Percentiles rank a stretch among this genome's conserved stretches.
Evolutionary conservation across 2,888 invertebrate genomes (phyloP).

Genomic region (Agriopis marginaria): DNA sequence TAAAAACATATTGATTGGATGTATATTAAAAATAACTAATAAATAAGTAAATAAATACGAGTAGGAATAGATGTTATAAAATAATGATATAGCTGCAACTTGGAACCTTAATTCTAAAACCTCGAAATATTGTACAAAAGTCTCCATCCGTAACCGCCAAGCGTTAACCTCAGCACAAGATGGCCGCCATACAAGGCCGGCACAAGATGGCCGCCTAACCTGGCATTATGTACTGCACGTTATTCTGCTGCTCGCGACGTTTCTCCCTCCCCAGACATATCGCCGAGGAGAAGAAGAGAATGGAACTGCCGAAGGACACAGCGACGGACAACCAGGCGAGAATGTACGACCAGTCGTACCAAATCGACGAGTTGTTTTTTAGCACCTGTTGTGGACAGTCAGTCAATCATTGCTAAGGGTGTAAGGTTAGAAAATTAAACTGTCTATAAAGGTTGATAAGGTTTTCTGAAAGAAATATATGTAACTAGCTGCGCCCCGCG

Average conservation of each 20-base stretch:
- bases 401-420: conserved; percentile 32
- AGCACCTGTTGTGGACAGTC: conserved; percentile 85
- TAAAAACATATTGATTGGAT: background rate
- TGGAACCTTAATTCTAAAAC: conserved; percentile 49
- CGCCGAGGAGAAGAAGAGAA: conserved; percentile 93
- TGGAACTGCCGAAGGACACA: conserved; percentile 90
- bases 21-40: conserved; percentile 1
- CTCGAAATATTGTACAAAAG: conserved; percentile 54
- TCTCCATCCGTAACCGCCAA: conserved; percentile 70
- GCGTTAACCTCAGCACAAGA: conserved; percentile 66
- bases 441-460: background rate
- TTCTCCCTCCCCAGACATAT: conserved; percentile 92
- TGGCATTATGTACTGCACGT: conserved; percentile 96
- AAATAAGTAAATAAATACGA: conserved; percentile 17
- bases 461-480: background rate
- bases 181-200: conserved; percentile 38
- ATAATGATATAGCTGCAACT: conserved; percentile 26
- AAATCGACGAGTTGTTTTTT: conserved; percentile 90
- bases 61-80: background rate
- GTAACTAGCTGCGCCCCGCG: background rate
- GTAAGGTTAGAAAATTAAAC: conserved; percentile 2
- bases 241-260: conserved; percentile 90
- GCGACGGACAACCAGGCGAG: conserved; percentile 94
- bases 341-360: conserved; percentile 95
- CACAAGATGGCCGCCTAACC: conserved; percentile 87